These are phyloP conservation scores for Plebejus anna DNA, from an alignment of 2,888 invertebrate species.

Conservation along the genomic window DNA sequence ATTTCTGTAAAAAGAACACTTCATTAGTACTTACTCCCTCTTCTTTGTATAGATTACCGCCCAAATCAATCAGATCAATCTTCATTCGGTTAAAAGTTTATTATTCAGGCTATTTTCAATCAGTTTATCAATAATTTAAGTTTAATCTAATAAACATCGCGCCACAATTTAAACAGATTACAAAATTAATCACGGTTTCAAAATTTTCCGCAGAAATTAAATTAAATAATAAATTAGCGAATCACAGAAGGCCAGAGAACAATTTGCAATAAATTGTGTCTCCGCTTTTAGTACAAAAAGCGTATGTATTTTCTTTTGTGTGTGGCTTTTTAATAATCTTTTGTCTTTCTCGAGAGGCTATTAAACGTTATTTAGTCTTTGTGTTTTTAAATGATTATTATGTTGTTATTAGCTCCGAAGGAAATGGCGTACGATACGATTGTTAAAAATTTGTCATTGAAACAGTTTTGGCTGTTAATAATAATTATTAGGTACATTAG, in stretches of 20 bases:
- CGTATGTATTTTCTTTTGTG: conserved; percentile 16
- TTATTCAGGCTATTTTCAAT: conserved; percentile 7
- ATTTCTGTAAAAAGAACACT: background rate
- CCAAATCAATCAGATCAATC: background rate
- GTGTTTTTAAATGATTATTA: conserved; percentile 4
- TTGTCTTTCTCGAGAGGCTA: conserved; percentile 18
- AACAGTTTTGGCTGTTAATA: background rate
- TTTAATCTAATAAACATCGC: conserved; percentile 18
- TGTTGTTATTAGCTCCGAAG: background rate
- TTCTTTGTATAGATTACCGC: background rate
- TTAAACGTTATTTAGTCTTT: conserved; percentile 21
- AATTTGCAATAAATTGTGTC: conserved; percentile 2
- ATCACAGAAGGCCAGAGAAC: background rate
- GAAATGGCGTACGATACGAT: background rate
- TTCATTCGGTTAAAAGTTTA: background rate
- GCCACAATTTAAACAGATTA: conserved; percentile 11
- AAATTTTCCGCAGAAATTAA: conserved; percentile 15
- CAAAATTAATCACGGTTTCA: conserved; percentile 20
- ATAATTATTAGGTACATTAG: background rate
- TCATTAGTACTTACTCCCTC: background rate
- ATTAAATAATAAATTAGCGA: conserved; percentile 11
- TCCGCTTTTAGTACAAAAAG: background rate
- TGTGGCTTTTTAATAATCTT: conserved; percentile 25
- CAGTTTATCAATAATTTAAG: background rate
- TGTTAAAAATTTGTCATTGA: background rate